Percentiles rank a stretch among this genome's conserved stretches.
Evolutionary conservation across 2,888 invertebrate species (phyloP).

Genomic region (Aelia acuminata): DNA sequence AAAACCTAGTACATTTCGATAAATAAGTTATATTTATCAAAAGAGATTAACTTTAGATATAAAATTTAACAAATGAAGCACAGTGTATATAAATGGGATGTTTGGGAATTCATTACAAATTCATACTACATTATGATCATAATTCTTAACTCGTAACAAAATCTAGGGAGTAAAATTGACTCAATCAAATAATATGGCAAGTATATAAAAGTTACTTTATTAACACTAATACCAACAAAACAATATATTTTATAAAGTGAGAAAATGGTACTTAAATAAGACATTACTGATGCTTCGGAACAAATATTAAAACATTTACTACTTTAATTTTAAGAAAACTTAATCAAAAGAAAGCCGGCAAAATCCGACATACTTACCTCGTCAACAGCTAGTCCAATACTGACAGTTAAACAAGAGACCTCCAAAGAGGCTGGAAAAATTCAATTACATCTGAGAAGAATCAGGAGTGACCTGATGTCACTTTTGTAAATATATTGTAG

Average conservation of each 20-base stretch:
- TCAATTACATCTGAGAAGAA: too few species aligned
- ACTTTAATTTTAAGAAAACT: background rate
- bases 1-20: too few species aligned
- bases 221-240: background rate
- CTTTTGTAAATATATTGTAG: too few species aligned
- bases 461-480: too few species aligned
- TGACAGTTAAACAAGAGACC: background rate
- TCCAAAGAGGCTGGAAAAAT: background rate
- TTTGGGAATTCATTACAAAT: too few species aligned
- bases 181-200: background rate
- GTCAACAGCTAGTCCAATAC: background rate
- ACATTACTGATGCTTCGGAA: background rate
- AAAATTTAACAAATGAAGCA: too few species aligned
- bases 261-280: background rate
- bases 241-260: background rate
- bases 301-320: background rate
- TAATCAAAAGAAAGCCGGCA: background rate
- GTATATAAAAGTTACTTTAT: background rate
- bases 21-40: too few species aligned
- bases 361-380: background rate
- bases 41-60: too few species aligned
- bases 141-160: too few species aligned
- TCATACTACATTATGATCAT: too few species aligned
- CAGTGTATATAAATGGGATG: too few species aligned
- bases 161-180: background rate